Evolutionary conservation across 2,113 vertebrate species (phyloP), one percentile per base, ranked within the genome.

Genomic region (Herpetotheres cachinnans): DNA sequence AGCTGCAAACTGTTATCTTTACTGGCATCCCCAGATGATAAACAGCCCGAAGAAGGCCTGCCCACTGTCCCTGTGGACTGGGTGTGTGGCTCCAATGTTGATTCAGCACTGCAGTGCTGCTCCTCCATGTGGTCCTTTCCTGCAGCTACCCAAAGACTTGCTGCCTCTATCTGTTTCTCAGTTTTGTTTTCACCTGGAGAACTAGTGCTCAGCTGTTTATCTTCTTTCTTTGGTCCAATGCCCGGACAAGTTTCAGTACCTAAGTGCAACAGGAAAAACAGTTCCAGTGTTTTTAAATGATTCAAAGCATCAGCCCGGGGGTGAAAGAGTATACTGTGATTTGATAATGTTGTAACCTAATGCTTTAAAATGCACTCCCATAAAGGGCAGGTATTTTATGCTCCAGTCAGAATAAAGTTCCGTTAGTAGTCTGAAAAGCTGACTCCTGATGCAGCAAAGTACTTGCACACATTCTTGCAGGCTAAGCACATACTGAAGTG

Each of bases 71-170:
- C 97, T 14, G 85, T 70, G 94, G 98, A 94, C 96, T 90, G 98
- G 97, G 97, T 89, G 97, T 97, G 97, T 85, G 82, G 95, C 95
- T 97, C 93, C 67, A 71, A 13, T 0, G 89, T 70, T 63, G 96
- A 92, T 66, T 71, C 96, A 56, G 89, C 42, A 54, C 82, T 92
- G 98, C 96, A 38, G 82, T 65, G 95, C 86, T 91, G 98, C 97
- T 98, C 98, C 97, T 97, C 97, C 94, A 65, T 86, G 97, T 91
- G 98, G 97, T 80, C 86, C 93, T 93, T 93, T 34, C 92, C 95
- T 40, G 94, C 90, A 95, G 96, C 74, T 81, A 80, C 91, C 24
- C 36, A 17, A 65, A 79, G 87, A 49, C 85, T 69, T 15, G 6
- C 89, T 85, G 93, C 86, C 76, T 86, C 97, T 7, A 38, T n/a